These are phyloP conservation scores for Samia ricini DNA, from an alignment of 1,140 invertebrate species.

Conservation along the genomic window DNA sequence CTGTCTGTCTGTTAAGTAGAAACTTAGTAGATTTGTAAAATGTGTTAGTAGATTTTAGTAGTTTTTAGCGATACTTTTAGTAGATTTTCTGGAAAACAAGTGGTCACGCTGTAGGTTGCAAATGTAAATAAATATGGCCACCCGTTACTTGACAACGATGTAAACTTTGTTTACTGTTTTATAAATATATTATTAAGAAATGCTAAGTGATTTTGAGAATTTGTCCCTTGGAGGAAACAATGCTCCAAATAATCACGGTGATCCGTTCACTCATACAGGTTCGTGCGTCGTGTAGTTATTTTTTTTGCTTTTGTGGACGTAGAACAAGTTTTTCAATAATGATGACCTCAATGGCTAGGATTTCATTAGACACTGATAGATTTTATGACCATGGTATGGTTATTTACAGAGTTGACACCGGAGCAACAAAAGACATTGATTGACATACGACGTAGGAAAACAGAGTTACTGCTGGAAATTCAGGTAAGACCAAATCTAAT, in stretches of 20 bases:
- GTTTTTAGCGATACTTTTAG: too few relatives aligned
- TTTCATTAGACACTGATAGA: slow-evolving; percentile 20
- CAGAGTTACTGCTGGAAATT: slow-evolving; percentile 94
- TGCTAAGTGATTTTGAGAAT: slow-evolving; percentile 77
- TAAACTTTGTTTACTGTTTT: slow-evolving; percentile 72
- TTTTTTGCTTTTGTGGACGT: slow-evolving; percentile 35
- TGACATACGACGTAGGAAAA: slow-evolving; percentile 93
- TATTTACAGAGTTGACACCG: slow-evolving; percentile 90
- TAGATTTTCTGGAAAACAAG: too few relatives aligned
- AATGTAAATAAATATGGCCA: slow-evolving; percentile 74
- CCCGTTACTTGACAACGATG: slow-evolving; percentile 64
- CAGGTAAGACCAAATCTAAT: slow-evolving; percentile 82
- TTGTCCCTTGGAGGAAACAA: slow-evolving; percentile 74
- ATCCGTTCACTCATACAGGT: slow-evolving; percentile 71
- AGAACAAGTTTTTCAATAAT: slow-evolving; percentile 48
- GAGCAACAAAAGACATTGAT: slow-evolving; percentile 94
- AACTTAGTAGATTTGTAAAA: too few relatives aligned
- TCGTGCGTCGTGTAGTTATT: slow-evolving; percentile 28
- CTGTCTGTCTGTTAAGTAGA: too few relatives aligned
- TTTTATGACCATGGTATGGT: slow-evolving; percentile 36
- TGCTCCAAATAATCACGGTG: slow-evolving; percentile 69
- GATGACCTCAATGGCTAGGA: slow-evolving; percentile 66
- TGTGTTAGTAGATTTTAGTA: too few relatives aligned
- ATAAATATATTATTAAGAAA: slow-evolving; percentile 62
- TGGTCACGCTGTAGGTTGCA: too few relatives aligned